These are phyloP conservation scores for Xiphophorus maculatus DNA, from an alignment of 2,113 vertebrate genomes.

Conservation along the genomic window DNA sequence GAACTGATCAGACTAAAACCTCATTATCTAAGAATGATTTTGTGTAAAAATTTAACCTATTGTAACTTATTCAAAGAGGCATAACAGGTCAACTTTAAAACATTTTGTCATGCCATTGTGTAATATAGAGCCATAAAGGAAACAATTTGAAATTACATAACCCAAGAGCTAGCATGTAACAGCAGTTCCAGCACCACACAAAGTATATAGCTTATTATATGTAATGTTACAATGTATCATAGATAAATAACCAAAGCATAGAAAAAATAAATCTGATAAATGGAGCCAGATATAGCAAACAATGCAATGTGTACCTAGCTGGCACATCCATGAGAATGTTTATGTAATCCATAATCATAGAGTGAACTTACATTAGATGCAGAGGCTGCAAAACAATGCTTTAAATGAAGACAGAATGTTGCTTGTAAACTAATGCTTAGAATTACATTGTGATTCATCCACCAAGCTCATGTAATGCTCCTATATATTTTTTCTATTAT, in stretches of 20 bases:
- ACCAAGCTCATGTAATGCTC: slow-evolving; percentile 33
- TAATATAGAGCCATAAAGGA: not conserved
- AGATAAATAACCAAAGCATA: not conserved
- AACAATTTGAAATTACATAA: not conserved
- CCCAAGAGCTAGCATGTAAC: not conserved
- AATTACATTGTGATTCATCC: slow-evolving; percentile 65
- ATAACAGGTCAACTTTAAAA: no score
- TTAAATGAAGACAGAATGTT: slow-evolving; percentile 17
- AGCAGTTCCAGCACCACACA: not conserved
- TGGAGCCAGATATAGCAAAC: not conserved
- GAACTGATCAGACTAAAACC: no score
- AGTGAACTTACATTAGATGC: not conserved
- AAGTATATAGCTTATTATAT: not conserved
- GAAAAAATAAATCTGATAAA: not conserved
- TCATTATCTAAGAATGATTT: no score
- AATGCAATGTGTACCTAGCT: not conserved
- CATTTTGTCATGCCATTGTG: no score
- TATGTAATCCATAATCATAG: not conserved
- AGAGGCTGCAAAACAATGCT: slow-evolving; percentile 9
- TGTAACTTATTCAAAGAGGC: no score
- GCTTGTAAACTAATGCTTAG: slow-evolving; percentile 22
- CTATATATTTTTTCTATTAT: slow-evolving; percentile 37
- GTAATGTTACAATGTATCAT: not conserved
- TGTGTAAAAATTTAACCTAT: no score
- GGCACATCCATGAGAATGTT: not conserved